phyloP scores from a whole-genome alignment of 2,113 vertebrate species.

The Alexandromys fortis region DNA sequence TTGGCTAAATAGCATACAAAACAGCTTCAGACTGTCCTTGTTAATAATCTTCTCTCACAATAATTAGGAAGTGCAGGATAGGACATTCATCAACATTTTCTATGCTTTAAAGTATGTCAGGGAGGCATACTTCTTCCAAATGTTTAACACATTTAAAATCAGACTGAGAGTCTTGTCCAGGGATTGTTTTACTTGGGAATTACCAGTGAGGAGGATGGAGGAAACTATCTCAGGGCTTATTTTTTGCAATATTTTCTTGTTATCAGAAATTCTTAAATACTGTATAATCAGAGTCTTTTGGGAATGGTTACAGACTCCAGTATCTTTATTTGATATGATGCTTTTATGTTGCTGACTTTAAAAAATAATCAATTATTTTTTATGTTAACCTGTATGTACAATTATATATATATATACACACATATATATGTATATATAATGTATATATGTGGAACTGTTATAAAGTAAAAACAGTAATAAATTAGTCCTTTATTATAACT shows the following conservation, averaged over 20 bases:
- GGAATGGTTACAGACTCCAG: background rate
- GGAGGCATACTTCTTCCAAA: background rate
- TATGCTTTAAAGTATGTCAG: slow-evolving; percentile 46
- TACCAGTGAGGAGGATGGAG: background rate
- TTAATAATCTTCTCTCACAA: slow-evolving; percentile 37
- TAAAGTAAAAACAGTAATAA: background rate
- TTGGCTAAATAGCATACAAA: slow-evolving; percentile 5
- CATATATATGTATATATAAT: too few species aligned
- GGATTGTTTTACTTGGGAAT: background rate
- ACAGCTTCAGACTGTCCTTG: background rate
- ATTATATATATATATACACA: too few species aligned
- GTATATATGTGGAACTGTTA: too few species aligned
- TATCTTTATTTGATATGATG: background rate
- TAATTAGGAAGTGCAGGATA: background rate
- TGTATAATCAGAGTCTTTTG: background rate
- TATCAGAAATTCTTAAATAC: background rate
- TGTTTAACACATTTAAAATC: background rate
- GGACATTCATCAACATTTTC: slow-evolving; percentile 17
- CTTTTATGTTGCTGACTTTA: background rate
- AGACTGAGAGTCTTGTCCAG: background rate
- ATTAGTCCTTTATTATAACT: background rate
- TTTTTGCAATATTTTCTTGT: background rate
- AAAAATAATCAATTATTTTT: slow-evolving; percentile 6
- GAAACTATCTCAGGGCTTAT: background rate
- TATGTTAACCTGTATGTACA: background rate